Evolutionary conservation across 2,113 vertebrate species (phyloP).

Genomic region (Hystrix brachyura): DNA sequence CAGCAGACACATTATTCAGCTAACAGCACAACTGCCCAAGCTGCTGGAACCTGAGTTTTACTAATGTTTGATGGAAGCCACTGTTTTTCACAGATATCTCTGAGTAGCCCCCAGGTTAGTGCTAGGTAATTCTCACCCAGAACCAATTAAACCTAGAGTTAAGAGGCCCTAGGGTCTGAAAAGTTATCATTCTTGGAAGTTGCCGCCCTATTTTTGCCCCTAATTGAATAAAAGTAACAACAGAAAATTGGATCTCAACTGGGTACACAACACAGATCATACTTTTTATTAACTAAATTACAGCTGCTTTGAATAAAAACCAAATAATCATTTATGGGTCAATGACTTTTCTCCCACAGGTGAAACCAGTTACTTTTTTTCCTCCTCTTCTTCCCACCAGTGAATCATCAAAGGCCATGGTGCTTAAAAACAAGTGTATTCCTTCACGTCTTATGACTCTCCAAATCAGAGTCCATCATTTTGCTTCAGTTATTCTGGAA

Average conservation of each 20-base stretch:
- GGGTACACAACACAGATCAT: conserved; percentile 84
- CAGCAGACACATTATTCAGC: neutral
- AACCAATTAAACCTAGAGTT: conserved; percentile 46
- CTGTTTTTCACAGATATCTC: neutral
- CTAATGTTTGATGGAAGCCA: conserved; percentile 50
- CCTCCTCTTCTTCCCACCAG: conserved; percentile 87
- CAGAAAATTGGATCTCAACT: conserved; percentile 83
- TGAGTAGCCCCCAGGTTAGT: neutral
- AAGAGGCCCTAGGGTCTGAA: conserved; percentile 14
- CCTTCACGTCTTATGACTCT: conserved; percentile 75
- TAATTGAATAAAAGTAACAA: conserved; percentile 75
- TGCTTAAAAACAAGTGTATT: conserved; percentile 86
- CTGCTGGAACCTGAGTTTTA: conserved; percentile 33
- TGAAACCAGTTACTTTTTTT: conserved; percentile 87
- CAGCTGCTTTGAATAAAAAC: conserved; percentile 88
- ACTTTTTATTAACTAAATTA: conserved; percentile 85
- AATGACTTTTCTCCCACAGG: conserved; percentile 82
- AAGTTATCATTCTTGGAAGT: conserved; percentile 77
- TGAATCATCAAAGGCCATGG: conserved; percentile 88
- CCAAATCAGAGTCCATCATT: conserved; percentile 68
- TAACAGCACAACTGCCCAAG: neutral
- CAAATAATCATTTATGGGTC: conserved; percentile 84
- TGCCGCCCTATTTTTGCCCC: conserved; percentile 68
- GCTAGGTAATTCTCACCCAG: conserved; percentile 29
- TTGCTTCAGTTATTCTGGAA: conserved; percentile 81